Evolutionary conservation across 2,113 vertebrate species (phyloP).

Genomic region (Pungitius pungitius): DNA sequence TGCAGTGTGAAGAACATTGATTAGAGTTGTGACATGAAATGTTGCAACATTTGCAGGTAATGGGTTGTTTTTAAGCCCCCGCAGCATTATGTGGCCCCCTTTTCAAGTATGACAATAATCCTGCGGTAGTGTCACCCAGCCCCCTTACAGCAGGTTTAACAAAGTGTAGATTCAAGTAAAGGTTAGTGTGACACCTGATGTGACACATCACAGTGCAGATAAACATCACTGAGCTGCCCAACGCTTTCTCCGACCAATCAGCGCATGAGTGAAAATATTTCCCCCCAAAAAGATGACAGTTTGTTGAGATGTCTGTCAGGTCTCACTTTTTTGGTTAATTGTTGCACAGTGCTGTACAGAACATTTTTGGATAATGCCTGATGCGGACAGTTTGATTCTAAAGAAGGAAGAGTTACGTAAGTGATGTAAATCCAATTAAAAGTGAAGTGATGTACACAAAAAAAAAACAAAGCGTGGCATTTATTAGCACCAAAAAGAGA

Average conservation of each 20-base stretch:
- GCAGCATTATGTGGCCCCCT: constrained; percentile 26
- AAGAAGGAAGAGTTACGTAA: neutral
- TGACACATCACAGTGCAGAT: neutral
- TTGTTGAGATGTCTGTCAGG: constrained; percentile 25
- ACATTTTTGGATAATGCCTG: constrained; percentile 4
- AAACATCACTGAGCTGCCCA: neutral
- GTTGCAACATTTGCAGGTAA: constrained; percentile 48
- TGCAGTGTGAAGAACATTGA: constrained; percentile 35
- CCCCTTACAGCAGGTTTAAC: constrained; percentile 11
- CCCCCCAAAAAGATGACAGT: constrained; percentile 16
- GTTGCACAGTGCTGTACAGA: constrained; percentile 12
- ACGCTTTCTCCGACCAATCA: constrained; percentile 21
- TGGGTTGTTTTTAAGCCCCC: constrained; percentile 26
- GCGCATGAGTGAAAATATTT: constrained; percentile 17
- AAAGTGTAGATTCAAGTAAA: constrained; percentile 10
- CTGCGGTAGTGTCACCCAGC: constrained; percentile 29
- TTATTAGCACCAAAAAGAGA: neutral
- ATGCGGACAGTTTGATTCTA: constrained; percentile 30
- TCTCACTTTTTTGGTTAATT: constrained; percentile 27
- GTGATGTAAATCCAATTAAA: neutral
- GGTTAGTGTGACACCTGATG: constrained; percentile 1
- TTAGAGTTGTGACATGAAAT: constrained; percentile 29
- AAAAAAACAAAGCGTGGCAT: neutral
- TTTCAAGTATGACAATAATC: constrained; percentile 19
- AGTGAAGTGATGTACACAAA: too few relatives aligned